A percentile compares a stretch with the other conserved stretches of the same genome.
Evolutionary conservation across 92 coral and sea anemone genomes (phyloP).

Genomic region (Zoanthus solanderi): DNA sequence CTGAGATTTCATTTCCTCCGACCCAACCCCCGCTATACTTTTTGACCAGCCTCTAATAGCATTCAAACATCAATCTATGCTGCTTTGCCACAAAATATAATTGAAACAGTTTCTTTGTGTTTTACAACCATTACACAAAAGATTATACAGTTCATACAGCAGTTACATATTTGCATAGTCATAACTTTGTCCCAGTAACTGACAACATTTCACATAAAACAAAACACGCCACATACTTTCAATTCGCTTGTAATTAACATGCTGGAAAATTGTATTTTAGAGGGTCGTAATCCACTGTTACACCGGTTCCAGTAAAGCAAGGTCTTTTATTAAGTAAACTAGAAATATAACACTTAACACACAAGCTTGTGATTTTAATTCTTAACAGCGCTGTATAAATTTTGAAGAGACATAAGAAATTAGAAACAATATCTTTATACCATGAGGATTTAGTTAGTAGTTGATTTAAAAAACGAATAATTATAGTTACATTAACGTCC

Average conservation of each 20-base stretch:
- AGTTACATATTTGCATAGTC: conserved; percentile 9
- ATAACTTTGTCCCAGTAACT: conserved; percentile 10
- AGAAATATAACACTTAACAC: neutral
- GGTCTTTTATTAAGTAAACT: neutral
- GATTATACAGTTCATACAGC: conserved; percentile 6
- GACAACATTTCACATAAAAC: neutral
- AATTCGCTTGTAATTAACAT: no score
- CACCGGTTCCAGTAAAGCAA: neutral
- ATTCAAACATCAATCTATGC: neutral
- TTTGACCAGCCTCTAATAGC: neutral
- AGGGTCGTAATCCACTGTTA: no score
- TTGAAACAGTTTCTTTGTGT: conserved; percentile 8
- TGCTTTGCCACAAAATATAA: conserved; percentile 9
- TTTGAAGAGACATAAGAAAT: no score
- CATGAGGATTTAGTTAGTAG: conserved; percentile 26
- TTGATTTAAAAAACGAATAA: conserved; percentile 12
- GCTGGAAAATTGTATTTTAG: no score
- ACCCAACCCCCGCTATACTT: neutral
- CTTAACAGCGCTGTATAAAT: no score
- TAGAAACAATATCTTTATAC: no score
- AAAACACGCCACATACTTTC: no score
- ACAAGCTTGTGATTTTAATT: neutral
- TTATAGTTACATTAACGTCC: conserved; percentile 2
- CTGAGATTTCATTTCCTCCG: conserved; percentile 8
- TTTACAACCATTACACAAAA: conserved; percentile 9